These are phyloP conservation scores for Phenganax subtilis DNA, from an alignment of 92 coral and sea anemone species.

Conservation along the genomic window DNA sequence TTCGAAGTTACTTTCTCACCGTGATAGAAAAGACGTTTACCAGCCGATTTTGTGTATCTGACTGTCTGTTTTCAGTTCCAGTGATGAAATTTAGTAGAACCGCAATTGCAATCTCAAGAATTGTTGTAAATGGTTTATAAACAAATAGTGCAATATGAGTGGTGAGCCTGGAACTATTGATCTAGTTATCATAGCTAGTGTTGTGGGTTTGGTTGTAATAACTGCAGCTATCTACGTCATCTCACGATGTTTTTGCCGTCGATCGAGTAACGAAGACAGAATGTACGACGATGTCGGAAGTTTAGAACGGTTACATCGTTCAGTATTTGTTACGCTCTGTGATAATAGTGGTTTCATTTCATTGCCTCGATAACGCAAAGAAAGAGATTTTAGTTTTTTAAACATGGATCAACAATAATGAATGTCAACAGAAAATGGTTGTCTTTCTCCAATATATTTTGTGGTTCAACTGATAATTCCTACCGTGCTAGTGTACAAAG, in stretches of 20 bases:
- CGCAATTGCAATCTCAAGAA: neutral
- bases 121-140: neutral
- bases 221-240: neutral
- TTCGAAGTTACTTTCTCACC: no score
- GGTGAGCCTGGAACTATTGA: constrained; percentile 11
- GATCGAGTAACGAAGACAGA: neutral
- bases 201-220: neutral
- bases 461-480: no score
- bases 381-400: no score
- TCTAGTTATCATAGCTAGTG: neutral
- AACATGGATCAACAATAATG: no score
- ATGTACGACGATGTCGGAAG: constrained; percentile 3
- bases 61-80: no score
- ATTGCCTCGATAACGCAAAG: neutral
- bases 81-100: no score
- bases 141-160: constrained; percentile 3
- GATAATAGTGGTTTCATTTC: neutral
- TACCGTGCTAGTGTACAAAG: no score
- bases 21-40: no score
- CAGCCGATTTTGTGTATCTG: no score
- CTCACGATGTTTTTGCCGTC: constrained; percentile 8
- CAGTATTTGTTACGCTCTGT: constrained; percentile 6
- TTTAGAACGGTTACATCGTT: constrained; percentile 6
- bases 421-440: no score
- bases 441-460: no score